A percentile compares a stretch with the other conserved stretches of the same genome.
Conservation (phyloP, 2,797 vertebrate genomes). For the Adrianichthys oophorus region DNA sequence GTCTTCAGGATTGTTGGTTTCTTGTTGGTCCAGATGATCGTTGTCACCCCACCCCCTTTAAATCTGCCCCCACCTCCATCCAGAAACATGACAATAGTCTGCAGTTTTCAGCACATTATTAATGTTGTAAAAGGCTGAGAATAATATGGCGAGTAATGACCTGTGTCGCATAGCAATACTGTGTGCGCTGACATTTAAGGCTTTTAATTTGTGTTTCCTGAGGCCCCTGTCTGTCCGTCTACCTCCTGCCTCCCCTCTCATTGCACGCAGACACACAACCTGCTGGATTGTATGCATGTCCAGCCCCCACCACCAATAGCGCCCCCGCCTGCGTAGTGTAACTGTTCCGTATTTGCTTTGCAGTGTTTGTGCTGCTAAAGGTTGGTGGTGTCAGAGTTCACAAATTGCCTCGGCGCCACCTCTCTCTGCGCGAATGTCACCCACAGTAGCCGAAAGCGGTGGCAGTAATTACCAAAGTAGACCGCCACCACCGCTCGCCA, state of each 20-base stretch:
- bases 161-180: conserved; percentile 96
- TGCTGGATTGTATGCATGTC: not conserved
- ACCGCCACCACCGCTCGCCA: not conserved
- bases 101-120: conserved; percentile 96
- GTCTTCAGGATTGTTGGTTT: no score
- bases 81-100: conserved; percentile 18
- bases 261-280: conserved; percentile 38
- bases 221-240: conserved; percentile 55
- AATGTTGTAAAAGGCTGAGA: conserved; percentile 86
- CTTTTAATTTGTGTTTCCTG: conserved; percentile 96
- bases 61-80: no score
- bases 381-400: conserved; percentile 96
- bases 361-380: conserved; percentile 89
- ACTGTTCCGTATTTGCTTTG: conserved; percentile 74
- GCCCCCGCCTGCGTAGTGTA: conserved; percentile 72
- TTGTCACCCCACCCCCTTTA: no score
- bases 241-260: conserved; percentile 56
- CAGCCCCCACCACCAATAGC: not conserved
- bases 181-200: conserved; percentile 99
- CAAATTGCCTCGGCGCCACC: conserved; percentile 88
- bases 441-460: conserved; percentile 73
- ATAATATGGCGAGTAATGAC: conserved; percentile 98
- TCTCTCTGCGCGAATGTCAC: conserved; percentile 76
- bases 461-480: conserved; percentile 73
- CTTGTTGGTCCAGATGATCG: conserved; percentile 8